Conservation (phyloP, 1,140 invertebrate species). For the Orussus abietinus region DNA sequence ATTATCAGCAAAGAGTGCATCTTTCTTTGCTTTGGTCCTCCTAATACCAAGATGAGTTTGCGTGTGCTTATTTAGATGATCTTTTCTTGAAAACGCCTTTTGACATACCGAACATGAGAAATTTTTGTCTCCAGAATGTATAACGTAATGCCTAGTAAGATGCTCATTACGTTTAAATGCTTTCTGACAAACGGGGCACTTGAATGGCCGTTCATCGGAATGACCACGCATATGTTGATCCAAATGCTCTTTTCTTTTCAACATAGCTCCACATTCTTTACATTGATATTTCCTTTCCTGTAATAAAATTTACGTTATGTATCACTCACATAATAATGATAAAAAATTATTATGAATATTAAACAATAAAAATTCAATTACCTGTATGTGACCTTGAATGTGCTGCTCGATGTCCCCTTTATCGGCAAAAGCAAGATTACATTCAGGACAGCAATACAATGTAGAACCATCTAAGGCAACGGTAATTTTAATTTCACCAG, state of each 20-base stretch:
- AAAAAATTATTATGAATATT: not conserved
- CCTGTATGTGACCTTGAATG: conserved; percentile 48
- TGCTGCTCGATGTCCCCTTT: conserved; percentile 48
- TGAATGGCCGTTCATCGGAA: conserved; percentile 68
- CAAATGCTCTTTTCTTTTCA: conserved; percentile 54
- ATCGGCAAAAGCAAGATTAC: conserved; percentile 45
- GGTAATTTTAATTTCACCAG: conserved; percentile 49
- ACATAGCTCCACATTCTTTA: conserved; percentile 50
- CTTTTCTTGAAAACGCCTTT: conserved; percentile 73
- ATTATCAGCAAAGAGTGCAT: conserved; percentile 27
- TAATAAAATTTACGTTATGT: conserved; percentile 15
- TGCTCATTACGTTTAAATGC: conserved; percentile 59
- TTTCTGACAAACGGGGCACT: conserved; percentile 56
- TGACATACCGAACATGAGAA: conserved; percentile 70
- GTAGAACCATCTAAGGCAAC: conserved; percentile 45
- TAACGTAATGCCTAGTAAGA: conserved; percentile 52
- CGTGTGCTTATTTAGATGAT: conserved; percentile 71
- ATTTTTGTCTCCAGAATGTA: conserved; percentile 60
- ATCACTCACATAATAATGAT: conserved; percentile 3
- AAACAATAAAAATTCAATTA: conserved; percentile 16
- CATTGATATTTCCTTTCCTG: conserved; percentile 52
- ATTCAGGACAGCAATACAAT: conserved; percentile 52
- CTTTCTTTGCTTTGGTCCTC: conserved; percentile 41
- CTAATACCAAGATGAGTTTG: conserved; percentile 47
- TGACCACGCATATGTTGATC: conserved; percentile 68